Conservation (phyloP, 1,140 invertebrate species). For the Drosophila prosaltans region DNA sequence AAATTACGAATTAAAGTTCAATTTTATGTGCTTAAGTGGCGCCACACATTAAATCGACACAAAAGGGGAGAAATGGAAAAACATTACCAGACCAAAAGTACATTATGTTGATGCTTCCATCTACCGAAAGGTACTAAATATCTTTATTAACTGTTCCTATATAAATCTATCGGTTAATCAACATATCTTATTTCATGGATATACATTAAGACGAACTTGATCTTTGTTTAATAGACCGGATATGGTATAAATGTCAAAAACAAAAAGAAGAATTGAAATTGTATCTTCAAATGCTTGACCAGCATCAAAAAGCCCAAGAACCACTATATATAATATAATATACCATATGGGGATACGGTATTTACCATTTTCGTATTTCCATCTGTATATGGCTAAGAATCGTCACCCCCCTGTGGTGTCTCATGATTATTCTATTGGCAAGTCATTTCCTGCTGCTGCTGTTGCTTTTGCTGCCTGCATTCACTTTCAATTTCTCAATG, state of each 20-base stretch:
- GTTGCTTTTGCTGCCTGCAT: constrained; percentile 11
- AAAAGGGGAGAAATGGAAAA: neutral
- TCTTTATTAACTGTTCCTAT: no score
- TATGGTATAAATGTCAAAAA: neutral
- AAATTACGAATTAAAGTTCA: constrained; percentile 32
- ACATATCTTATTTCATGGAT: neutral
- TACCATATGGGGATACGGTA: neutral
- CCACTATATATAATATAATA: no score
- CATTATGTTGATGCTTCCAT: no score
- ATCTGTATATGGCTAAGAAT: constrained; percentile 19
- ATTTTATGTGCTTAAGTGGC: constrained; percentile 24
- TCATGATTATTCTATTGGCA: constrained; percentile 78
- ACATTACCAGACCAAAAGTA: no score
- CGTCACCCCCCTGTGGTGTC: constrained; percentile 73
- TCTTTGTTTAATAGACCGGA: neutral
- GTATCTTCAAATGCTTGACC: constrained; percentile 11
- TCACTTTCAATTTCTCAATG: constrained; percentile 77
- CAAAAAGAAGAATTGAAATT: neutral
- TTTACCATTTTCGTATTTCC: neutral
- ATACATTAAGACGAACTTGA: neutral
- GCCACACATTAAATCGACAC: constrained; percentile 13
- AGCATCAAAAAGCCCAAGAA: constrained; percentile 1
- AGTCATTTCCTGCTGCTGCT: constrained; percentile 73
- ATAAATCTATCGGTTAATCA: neutral
- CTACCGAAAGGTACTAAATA: no score